Base-by-base conservation (phyloP, 2,888 invertebrate species). In the Apamea epomidion region DNA sequence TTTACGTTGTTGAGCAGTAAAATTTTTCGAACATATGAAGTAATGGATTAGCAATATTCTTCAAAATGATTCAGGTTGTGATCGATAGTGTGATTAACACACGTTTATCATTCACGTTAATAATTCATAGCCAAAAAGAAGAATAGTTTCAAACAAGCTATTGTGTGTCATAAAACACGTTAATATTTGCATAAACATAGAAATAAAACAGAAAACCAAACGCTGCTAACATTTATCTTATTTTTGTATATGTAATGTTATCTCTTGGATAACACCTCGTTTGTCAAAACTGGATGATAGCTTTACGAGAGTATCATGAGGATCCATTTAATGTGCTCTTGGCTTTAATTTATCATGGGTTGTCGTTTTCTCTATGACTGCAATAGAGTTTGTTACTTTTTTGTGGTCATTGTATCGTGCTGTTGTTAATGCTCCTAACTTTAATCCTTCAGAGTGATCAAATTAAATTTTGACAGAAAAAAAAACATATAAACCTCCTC, bases 261-360 rank as follows among this genome's bases (percentile, higher is more conserved):
- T 76, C 62, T 78, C 37, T 73, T 21, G 68, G 37, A 76, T 86
- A 83, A 79, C 87, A 88, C 84, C 77, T 87, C 84, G 73, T 88
- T 83, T 87, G 71, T 83, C 87, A 88, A 87, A 81, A 78, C 62
- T 68, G 64, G 80, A 67, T 81, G 81, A 89, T 64, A 84, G 84
- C 4, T 89, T 86, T 83, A 87, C 79, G 87, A 88, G 68, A 75
- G 45, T 67, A 83, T 75, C 78, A 79, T 83, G 76, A 76, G 67
- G 75, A 81, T 79, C 67, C 64, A 68, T 69, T 71, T 88, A 82
- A 72, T 72, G 68, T 69, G 58, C 6, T 68, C 37, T 48, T 69
- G 78, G 10, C 37, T 82, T 73, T 68, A 78, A 78, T 77, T 77
- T 87, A 86, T 86, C 48, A 69, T 80, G 32, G 16, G 25, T n/a